These are phyloP conservation scores for Lydus trimaculatus DNA, from an alignment of 2,888 invertebrate genomes.

Conservation along the genomic window DNA sequence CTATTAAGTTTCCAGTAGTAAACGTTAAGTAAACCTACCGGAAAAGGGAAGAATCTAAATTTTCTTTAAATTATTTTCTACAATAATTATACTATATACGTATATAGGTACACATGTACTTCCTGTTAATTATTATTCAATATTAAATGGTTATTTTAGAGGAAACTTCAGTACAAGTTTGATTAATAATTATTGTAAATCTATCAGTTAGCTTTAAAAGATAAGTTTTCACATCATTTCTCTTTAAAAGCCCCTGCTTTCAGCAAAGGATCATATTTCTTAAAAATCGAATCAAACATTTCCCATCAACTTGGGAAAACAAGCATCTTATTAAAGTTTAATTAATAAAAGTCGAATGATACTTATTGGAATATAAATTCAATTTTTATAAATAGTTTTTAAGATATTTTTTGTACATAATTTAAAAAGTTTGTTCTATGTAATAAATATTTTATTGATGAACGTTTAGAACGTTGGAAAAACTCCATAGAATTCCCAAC, in stretches of 20 bases:
- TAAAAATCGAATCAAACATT: not conserved
- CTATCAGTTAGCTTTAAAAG: not conserved
- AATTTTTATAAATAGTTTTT: not conserved
- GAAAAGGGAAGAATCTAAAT: slow-evolving; percentile 38
- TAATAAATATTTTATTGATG: not conserved
- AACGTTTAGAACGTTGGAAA: not conserved
- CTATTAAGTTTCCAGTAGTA: slow-evolving; percentile 44
- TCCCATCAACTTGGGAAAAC: not conserved
- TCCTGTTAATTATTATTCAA: slow-evolving; percentile 24
- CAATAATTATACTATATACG: too few species aligned
- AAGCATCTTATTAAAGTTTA: slow-evolving; percentile 4
- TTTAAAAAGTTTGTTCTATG: not conserved
- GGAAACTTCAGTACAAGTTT: slow-evolving; percentile 15
- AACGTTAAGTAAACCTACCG: slow-evolving; percentile 39
- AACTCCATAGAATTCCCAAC: not conserved
- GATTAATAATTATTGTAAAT: not conserved
- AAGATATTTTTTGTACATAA: not conserved
- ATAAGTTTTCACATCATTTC: not conserved
- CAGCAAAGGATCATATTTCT: slow-evolving; percentile 1
- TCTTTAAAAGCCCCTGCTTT: not conserved
- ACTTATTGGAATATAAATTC: not conserved
- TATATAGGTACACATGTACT: too few species aligned
- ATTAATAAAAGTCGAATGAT: not conserved
- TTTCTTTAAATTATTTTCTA: slow-evolving; percentile 28
- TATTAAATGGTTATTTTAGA: not conserved